Evolutionary conservation across 2,888 invertebrate species (phyloP).

Genomic region (Ypsolopha sequella): DNA sequence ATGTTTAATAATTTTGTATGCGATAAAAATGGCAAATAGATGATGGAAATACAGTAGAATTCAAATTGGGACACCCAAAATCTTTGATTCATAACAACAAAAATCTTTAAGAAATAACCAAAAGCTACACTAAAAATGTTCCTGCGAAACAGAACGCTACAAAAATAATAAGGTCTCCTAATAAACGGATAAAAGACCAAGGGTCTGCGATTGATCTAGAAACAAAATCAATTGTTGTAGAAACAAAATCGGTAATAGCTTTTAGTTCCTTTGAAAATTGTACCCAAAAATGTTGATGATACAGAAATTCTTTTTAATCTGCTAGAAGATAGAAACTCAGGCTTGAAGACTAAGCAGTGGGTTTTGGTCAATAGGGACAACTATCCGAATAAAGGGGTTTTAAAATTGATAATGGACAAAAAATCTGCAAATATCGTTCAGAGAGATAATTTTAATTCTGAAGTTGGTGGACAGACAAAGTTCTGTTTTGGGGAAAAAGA

Average conservation of each 20-base stretch:
- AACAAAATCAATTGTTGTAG: too few relatives aligned
- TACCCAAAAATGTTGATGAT: constrained; percentile 46
- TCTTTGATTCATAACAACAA: constrained; percentile 39
- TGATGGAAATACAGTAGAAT: constrained; percentile 25
- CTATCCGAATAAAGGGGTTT: constrained; percentile 30
- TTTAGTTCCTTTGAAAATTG: constrained; percentile 32
- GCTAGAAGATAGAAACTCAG: constrained; percentile 51
- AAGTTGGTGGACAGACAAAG: constrained; percentile 40
- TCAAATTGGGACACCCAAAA: constrained; percentile 47
- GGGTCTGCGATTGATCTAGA: too few relatives aligned
- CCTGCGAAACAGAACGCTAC: background rate
- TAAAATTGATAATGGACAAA: constrained; percentile 36
- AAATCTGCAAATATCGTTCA: constrained; percentile 38
- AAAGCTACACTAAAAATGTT: constrained; percentile 7
- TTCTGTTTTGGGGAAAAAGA: too few relatives aligned
- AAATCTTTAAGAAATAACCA: constrained; percentile 31
- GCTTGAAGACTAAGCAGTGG: constrained; percentile 50
- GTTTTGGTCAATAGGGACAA: constrained; percentile 25
- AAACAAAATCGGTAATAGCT: too few relatives aligned
- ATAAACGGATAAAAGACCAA: too few relatives aligned
- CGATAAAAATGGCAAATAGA: background rate
- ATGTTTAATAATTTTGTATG: too few relatives aligned
- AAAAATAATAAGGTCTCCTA: too few relatives aligned
- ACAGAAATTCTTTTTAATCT: constrained; percentile 47
- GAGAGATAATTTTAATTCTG: constrained; percentile 34